Base-by-base conservation (phyloP, 2,113 vertebrate genomes). In the Thomomys bottae region DNA sequence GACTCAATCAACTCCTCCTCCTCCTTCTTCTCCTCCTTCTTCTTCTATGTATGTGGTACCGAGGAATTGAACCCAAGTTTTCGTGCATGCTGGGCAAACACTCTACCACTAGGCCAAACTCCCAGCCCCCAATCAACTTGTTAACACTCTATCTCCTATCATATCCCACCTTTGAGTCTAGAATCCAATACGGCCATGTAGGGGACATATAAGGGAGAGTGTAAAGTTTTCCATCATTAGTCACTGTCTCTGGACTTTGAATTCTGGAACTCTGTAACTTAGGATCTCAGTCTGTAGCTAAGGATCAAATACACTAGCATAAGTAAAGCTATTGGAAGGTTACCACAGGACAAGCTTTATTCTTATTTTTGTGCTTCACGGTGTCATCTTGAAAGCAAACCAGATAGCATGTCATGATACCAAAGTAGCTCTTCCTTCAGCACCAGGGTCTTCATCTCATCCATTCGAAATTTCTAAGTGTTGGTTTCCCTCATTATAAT, bases 391-490 rank as follows among this genome's bases (percentile, higher is more conserved):
- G 42, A 81, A 87, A 81, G 87, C 24, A 17, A 91, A 80, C 24
- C 57, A 83, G 42, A 40, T 75, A 72, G 64, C 28, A 36, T 34
- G 11, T 59, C 49, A 38, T n/a, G 26, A 54, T 24, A 71, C 12
- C n/a, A 45, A 2, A 18, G 24, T 26, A 63, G 45, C 79, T 81
- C 45, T 80, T n/a, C 67, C 38, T 86, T 76, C 54, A 59, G 71
- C 10, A 85, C 57, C 49, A 76, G 38, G 12, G 23, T 68, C 23
- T 38, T 15, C 64, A 30, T 67, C 66, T 67, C 17, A 54, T 71
- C 66, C 38, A 54, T 40, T 38, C 86, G 54, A 92, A 90, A 80
- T 88, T 54, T 54, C 20, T 73, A 72, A 34, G 75, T 59, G 67
- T 38, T 68, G 14, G 40, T 40, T 28, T 70, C 71, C 38, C 20